These are phyloP conservation scores for Taenaris catops DNA, from an alignment of 2,888 invertebrate species.

Conservation along the genomic window DNA sequence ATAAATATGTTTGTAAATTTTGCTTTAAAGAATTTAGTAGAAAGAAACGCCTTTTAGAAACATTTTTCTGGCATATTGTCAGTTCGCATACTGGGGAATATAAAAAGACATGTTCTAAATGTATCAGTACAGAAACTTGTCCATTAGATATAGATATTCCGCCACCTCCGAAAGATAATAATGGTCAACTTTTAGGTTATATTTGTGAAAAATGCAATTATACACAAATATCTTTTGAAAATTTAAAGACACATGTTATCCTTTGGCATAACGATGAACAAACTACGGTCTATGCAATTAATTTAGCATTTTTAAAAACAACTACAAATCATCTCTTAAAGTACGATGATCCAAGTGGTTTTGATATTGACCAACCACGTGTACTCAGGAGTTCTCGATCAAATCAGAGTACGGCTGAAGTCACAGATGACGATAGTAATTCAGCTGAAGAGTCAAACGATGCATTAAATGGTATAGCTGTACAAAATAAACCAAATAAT, in stretches of 20 bases:
- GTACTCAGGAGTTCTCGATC: conserved; percentile 42
- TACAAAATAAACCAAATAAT: conserved; percentile 13
- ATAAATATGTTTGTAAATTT: conserved; percentile 60
- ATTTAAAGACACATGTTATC: conserved; percentile 82
- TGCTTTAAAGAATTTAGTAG: conserved; percentile 55
- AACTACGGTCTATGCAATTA: conserved; percentile 64
- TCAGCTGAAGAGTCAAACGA: conserved; percentile 25
- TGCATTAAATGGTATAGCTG: too few relatives aligned
- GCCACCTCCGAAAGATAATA: conserved; percentile 52
- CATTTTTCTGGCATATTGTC: conserved; percentile 86
- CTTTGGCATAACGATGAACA: conserved; percentile 71
- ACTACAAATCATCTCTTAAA: conserved; percentile 34
- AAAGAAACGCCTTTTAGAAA: conserved; percentile 44
- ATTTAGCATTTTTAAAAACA: conserved; percentile 49
- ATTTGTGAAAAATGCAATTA: conserved; percentile 87
- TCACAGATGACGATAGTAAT: conserved; percentile 36
- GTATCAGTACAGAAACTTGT: conserved; percentile 55
- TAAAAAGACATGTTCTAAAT: conserved; percentile 82
- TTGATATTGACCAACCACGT: conserved; percentile 28
- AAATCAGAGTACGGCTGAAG: conserved; percentile 34
- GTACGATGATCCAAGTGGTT: conserved; percentile 13
- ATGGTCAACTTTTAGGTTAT: conserved; percentile 75
- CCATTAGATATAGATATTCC: conserved; percentile 58
- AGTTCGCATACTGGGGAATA: conserved; percentile 89
- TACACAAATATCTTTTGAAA: conserved; percentile 82